phyloP scores from a whole-genome alignment of 1,140 invertebrate genomes.

The Pararge aegeria region DNA sequence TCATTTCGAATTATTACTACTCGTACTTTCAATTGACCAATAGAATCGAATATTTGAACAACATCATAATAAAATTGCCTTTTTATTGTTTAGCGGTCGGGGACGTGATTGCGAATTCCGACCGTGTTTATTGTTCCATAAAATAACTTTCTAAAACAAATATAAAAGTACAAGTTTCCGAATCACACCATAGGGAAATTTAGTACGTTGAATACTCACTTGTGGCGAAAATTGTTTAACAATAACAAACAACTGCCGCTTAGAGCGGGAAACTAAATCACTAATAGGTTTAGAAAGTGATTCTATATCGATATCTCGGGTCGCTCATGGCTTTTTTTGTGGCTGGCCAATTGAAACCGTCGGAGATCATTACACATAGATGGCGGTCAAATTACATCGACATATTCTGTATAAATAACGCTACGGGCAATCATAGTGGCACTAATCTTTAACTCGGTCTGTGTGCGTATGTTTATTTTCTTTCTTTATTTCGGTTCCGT shows the following conservation, averaged over 20 bases:
- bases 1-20: no score
- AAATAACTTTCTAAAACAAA: conserved; percentile 35
- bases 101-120: conserved; percentile 28
- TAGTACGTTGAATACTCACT: conserved; percentile 28
- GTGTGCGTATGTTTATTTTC: conserved; percentile 42
- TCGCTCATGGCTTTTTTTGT: conserved; percentile 46
- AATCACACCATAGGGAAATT: conserved; percentile 34
- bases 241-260: conserved; percentile 27
- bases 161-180: conserved; percentile 29
- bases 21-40: no score
- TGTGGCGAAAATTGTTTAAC: conserved; percentile 31
- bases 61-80: background rate
- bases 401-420: conserved; percentile 44
- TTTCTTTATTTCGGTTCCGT: background rate
- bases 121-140: conserved; percentile 27
- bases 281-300: conserved; percentile 46
- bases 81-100: conserved; percentile 7
- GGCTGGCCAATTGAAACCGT: conserved; percentile 41
- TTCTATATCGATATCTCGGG: conserved; percentile 34
- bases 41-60: background rate
- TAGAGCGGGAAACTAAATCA: conserved; percentile 21
- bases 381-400: conserved; percentile 42
- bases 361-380: conserved; percentile 34
- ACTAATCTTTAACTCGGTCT: conserved; percentile 45
- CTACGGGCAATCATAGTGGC: conserved; percentile 49